Conservation (phyloP, 2,888 invertebrate species). For the Sepioteuthis lessoniana region DNA sequence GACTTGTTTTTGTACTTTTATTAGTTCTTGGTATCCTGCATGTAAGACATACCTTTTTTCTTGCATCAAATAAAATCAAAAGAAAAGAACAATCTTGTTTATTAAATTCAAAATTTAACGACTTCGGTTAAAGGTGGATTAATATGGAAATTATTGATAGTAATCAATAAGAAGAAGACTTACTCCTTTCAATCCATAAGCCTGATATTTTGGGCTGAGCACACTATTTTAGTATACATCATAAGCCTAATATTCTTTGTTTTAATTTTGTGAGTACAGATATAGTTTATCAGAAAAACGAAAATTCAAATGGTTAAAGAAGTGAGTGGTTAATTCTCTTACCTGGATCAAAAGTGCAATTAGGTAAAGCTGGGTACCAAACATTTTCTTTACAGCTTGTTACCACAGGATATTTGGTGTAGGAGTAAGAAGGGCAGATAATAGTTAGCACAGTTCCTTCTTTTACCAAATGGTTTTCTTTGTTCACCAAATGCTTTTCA, state of each 20-base stretch:
- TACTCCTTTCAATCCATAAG: no score
- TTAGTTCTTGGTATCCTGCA: no score
- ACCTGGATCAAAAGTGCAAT: not conserved
- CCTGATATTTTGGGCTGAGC: no score
- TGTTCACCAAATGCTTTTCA: not conserved
- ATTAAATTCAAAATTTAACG: not conserved
- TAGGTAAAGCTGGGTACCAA: not conserved
- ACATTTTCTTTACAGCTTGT: not conserved
- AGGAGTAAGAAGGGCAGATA: not conserved
- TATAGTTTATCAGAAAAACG: no score
- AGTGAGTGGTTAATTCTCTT: not conserved
- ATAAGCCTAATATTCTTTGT: no score
- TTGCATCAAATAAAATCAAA: not conserved
- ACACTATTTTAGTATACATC: no score
- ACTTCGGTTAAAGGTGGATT: not conserved
- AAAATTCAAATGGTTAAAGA: not conserved
- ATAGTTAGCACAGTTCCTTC: not conserved
- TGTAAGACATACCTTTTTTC: not conserved
- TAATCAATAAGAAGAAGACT: no score
- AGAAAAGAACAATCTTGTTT: no score
- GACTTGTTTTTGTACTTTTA: no score
- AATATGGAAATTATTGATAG: no score
- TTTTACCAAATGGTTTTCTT: not conserved
- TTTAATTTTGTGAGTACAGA: no score
- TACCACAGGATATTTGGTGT: not conserved